phyloP scores from a whole-genome alignment of 2,797 vertebrate genomes.

The Micromesistius poutassou region DNA sequence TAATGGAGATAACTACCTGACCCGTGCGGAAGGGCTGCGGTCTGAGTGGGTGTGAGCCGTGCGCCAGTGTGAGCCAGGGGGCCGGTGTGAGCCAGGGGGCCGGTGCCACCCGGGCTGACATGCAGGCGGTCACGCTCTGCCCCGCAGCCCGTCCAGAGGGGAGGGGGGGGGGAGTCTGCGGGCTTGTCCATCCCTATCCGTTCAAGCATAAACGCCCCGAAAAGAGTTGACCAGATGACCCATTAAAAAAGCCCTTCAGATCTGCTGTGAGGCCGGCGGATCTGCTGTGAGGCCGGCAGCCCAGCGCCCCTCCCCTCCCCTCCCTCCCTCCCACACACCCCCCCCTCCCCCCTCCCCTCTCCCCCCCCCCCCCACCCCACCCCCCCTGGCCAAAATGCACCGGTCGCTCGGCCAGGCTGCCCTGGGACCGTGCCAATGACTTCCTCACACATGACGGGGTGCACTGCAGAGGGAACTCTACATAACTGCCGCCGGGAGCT shows the following conservation, averaged over 20 bases:
- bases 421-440: conserved; percentile 39
- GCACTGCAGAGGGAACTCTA: conserved; percentile 26
- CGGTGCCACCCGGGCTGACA: conserved; percentile 56
- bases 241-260: conserved; percentile 55
- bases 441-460: conserved; percentile 45
- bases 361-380: conserved; percentile 50
- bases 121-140: conserved; percentile 55
- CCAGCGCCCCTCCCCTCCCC: conserved; percentile 49
- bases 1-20: conserved; percentile 44
- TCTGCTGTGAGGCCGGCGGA: conserved; percentile 45
- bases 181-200: conserved; percentile 72
- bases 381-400: neutral
- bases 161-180: conserved; percentile 61
- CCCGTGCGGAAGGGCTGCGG: conserved; percentile 52
- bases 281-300: conserved; percentile 42
- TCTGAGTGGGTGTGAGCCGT: conserved; percentile 55
- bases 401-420: neutral
- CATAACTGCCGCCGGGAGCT: conserved; percentile 20
- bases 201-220: conserved; percentile 73
- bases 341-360: conserved; percentile 40
- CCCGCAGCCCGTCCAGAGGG: conserved; percentile 61
- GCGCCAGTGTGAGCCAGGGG: conserved; percentile 31
- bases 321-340: conserved; percentile 38
- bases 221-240: conserved; percentile 64
- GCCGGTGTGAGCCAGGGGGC: conserved; percentile 43